Evolutionary conservation across 2,113 vertebrate genomes (phyloP).

Genomic region (Sisor rabdophorus): DNA sequence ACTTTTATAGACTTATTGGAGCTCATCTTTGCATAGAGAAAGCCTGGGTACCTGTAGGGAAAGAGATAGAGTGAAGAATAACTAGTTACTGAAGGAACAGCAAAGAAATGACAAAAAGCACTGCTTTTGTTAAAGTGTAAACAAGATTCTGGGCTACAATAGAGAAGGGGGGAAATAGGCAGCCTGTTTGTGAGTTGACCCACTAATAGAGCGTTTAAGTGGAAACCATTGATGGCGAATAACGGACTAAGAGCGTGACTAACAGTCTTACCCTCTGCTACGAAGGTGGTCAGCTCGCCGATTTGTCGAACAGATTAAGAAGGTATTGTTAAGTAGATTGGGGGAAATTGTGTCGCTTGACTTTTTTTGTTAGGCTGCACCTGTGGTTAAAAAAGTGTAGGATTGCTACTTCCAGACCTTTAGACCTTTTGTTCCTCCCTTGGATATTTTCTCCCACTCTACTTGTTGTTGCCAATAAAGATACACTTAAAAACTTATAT

Average conservation of each 20-base stretch:
- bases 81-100: conserved; percentile 77
- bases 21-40: conserved; percentile 89
- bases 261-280: conserved; percentile 86
- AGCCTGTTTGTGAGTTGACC: conserved; percentile 81
- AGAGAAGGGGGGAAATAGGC: conserved; percentile 56
- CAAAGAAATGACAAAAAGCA: conserved; percentile 49
- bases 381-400: conserved; percentile 69
- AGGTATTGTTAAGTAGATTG: conserved; percentile 75
- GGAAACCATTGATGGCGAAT: conserved; percentile 82
- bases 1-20: conserved; percentile 99
- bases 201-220: conserved; percentile 96
- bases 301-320: conserved; percentile 87
- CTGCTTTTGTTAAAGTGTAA: conserved; percentile 36
- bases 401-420: conserved; percentile 62
- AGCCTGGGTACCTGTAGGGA: conserved; percentile 26
- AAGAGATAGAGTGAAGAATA: conserved; percentile 82
- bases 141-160: conserved; percentile 20
- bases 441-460: no score
- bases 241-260: conserved; percentile 86
- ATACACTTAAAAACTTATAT: not conserved
- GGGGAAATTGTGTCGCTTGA: conserved; percentile 67
- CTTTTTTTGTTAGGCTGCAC: conserved; percentile 70
- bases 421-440: conserved; percentile 39
- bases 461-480: not conserved
- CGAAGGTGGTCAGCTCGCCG: conserved; percentile 75